Evolutionary conservation across 2,888 invertebrate genomes (phyloP).

Genomic region (Clitarchus hookeri): DNA sequence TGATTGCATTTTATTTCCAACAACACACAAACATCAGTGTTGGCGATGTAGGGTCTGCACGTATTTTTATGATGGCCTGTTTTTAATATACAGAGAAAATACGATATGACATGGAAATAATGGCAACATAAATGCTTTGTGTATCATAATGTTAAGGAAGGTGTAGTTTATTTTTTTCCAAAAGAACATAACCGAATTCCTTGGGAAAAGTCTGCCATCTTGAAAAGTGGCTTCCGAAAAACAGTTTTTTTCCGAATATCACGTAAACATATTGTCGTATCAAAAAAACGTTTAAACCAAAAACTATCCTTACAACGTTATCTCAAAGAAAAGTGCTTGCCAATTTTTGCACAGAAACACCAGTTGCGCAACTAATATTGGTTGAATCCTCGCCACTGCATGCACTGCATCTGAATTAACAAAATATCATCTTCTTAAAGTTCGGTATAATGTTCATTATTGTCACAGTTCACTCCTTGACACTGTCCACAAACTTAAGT

Average conservation of each 20-base stretch:
- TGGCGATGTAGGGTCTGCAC: too few species aligned
- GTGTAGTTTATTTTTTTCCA: background rate
- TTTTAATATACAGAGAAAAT: background rate
- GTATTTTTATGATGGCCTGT: too few species aligned
- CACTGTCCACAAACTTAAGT: background rate
- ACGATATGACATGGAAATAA: background rate
- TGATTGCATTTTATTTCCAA: too few species aligned
- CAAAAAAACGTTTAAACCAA: background rate
- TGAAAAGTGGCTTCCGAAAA: background rate
- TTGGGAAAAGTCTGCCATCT: background rate
- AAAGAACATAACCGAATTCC: background rate
- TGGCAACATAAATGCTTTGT: background rate
- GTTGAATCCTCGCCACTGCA: background rate
- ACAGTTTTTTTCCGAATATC: background rate
- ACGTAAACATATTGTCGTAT: background rate
- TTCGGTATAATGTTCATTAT: background rate
- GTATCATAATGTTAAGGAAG: background rate
- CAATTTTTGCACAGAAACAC: background rate
- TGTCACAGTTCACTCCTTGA: background rate
- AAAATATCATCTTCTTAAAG: background rate
- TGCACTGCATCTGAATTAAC: too few species aligned
- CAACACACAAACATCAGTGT: too few species aligned
- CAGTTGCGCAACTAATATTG: background rate
- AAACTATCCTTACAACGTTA: background rate
- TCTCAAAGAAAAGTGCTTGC: background rate